phyloP scores from a whole-genome alignment of 2,888 invertebrate genomes.

The Anthophora plumipes region DNA sequence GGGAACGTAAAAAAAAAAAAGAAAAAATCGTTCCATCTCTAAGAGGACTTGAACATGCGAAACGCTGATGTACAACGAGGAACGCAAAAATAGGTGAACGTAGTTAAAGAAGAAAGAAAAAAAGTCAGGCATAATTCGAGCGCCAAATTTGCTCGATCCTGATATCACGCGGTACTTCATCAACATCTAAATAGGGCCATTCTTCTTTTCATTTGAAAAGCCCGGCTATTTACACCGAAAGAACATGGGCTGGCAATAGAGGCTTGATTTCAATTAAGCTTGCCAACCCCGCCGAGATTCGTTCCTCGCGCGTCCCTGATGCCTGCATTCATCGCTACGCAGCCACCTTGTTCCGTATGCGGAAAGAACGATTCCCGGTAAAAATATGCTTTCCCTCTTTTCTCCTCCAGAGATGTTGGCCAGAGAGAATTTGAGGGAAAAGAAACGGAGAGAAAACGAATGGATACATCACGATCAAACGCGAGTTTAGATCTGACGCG shows the following conservation, averaged over 20 bases:
- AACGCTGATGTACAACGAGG: neutral
- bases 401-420: neutral
- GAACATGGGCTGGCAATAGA: constrained; percentile 60
- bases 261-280: constrained; percentile 76
- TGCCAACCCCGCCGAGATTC: constrained; percentile 44
- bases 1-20: neutral
- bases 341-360: constrained; percentile 30
- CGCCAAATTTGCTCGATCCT: constrained; percentile 12
- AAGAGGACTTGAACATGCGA: neutral
- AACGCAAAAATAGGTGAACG: neutral
- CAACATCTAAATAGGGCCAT: constrained; percentile 27
- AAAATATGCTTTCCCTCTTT: constrained; percentile 32
- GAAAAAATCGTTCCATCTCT: too few relatives aligned
- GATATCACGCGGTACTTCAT: constrained; percentile 25
- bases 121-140: constrained; percentile 14
- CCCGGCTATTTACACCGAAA: constrained; percentile 41
- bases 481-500: neutral
- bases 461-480: constrained; percentile 8
- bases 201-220: constrained; percentile 38
- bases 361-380: constrained; percentile 7
- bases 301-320: constrained; percentile 40
- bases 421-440: neutral
- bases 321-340: constrained; percentile 66
- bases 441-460: constrained; percentile 7
- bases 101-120: neutral